Percentiles rank a stretch among this genome's conserved stretches.
Conservation (phyloP, 2,797 vertebrate genomes). For the Esox lucius region DNA sequence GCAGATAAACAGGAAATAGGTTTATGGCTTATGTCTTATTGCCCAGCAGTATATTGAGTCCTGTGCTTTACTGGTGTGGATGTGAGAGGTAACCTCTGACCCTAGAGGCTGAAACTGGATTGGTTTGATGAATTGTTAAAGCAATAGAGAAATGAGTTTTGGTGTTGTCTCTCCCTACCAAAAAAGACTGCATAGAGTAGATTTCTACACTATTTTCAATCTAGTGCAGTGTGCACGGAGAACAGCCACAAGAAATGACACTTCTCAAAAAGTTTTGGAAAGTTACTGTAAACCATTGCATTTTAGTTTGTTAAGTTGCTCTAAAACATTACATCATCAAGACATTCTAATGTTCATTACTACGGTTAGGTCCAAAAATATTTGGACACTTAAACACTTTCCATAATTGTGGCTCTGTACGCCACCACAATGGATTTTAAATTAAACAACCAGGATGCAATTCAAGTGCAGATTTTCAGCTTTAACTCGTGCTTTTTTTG, state of each 20-base stretch:
- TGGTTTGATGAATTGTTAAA: background rate
- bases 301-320: too few relatives aligned
- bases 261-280: background rate
- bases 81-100: constrained; percentile 47
- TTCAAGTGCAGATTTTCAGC: too few relatives aligned
- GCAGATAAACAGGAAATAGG: constrained; percentile 38
- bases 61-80: constrained; percentile 24
- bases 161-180: background rate
- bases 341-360: background rate
- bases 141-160: background rate
- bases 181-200: background rate
- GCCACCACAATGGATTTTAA: too few relatives aligned
- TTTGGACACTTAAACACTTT: too few relatives aligned
- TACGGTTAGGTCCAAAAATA: too few relatives aligned
- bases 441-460: too few relatives aligned
- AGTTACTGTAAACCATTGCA: background rate
- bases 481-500: too few relatives aligned
- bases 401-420: too few relatives aligned
- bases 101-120: background rate
- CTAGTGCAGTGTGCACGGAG: background rate
- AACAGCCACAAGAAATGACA: background rate
- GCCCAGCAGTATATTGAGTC: constrained; percentile 36
- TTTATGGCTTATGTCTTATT: constrained; percentile 53
- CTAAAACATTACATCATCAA: background rate
- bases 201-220: background rate